These are phyloP conservation scores for Microctonus aethiopoides DNA, from an alignment of 2,888 invertebrate species.

Conservation along the genomic window DNA sequence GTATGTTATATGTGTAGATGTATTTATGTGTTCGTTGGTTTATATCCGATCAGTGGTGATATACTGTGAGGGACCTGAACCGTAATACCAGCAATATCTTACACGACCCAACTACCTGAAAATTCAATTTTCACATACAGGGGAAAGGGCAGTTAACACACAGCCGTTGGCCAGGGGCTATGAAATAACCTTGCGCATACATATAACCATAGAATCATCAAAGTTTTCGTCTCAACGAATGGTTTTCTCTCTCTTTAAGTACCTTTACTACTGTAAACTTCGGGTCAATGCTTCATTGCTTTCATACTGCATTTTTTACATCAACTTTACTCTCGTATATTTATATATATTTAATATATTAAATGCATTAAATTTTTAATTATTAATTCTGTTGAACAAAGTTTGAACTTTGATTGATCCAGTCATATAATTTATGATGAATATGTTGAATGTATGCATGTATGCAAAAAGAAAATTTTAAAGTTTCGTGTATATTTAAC, in stretches of 20 bases:
- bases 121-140: slow-evolving; percentile 38
- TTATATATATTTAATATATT: too few relatives aligned
- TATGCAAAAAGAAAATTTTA: background rate
- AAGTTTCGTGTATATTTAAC: background rate
- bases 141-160: slow-evolving; percentile 20
- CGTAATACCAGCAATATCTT: slow-evolving; percentile 28
- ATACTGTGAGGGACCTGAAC: slow-evolving; percentile 23
- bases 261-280: slow-evolving; percentile 6
- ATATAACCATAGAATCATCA: slow-evolving; percentile 22
- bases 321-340: background rate
- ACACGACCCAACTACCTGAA: slow-evolving; percentile 32
- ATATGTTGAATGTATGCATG: background rate
- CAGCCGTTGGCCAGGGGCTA: slow-evolving; percentile 12
- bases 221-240: slow-evolving; percentile 24
- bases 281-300: slow-evolving; percentile 12
- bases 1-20: background rate
- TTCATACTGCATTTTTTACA: background rate
- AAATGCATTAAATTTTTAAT: too few relatives aligned
- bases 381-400: background rate
- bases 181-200: slow-evolving; percentile 22
- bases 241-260: background rate
- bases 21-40: background rate
- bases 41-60: slow-evolving; percentile 20
- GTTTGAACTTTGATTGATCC: background rate
- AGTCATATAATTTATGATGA: too few relatives aligned